Evolutionary conservation across 2,888 invertebrate species (phyloP), one percentile per base, ranked within the genome.

Genomic region (Nemoura dubitans): DNA sequence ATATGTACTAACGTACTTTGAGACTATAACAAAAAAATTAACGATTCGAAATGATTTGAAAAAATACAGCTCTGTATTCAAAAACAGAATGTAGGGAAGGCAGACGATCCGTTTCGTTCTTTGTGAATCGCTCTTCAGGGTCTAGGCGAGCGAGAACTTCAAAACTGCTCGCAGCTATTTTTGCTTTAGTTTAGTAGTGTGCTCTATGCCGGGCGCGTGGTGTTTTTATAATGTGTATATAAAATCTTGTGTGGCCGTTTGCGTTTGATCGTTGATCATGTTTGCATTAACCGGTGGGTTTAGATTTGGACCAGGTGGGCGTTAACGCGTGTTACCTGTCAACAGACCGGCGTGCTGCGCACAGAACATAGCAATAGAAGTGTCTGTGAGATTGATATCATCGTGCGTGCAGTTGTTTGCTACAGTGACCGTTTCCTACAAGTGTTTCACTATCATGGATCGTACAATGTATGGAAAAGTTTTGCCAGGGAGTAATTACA

Each of bases 391-490:
- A 59, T 59, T 59, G 59, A 36, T 36, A 36, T 59, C 16, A 16
- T 21, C 10, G 59, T 1, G 59, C 10, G 10, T 21, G 1, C 21
- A 21, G 21, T 59, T 59, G 59, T 59, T 21, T 59, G 59, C 25
- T 78, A 27, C n/a, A 30, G 26, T 27, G n/a, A n/a, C n/a, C n/a
- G n/a, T n/a, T n/a, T n/a, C n/a, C n/a, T n/a, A n/a, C n/a, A n/a
- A 26, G 30, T 83, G 83, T 28, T 36, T 26, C 21, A n/a, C 2
- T 14, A 36, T 90, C 90, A 97, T 97, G 97, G 97, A 97, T 94
- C 94, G 97, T 91, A 96, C 96, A 91, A 97, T 97, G 96, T 97
- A 97, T 91, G 97, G 97, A 89, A 97, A 97, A 93, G 94, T 96
- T 91, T 94, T 95, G 91, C 97, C 96, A 86, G 96, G 96, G 90